Percentiles rank a stretch among this genome's conserved stretches.
Conservation (phyloP, 2,888 invertebrate species). For the Drosophila neutralis region DNA sequence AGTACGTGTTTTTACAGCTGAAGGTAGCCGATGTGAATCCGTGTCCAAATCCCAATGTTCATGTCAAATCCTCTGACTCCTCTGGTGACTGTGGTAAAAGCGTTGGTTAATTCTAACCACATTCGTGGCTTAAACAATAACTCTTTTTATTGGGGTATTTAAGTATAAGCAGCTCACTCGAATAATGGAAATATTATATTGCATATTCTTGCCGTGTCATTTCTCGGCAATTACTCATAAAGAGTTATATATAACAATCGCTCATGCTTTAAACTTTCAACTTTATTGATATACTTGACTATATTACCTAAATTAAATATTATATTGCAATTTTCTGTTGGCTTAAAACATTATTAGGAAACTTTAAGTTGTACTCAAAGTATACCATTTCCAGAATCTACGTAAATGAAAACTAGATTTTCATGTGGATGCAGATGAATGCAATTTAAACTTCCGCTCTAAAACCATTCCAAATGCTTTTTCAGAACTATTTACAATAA, state of each 20-base stretch:
- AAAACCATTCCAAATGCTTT: neutral
- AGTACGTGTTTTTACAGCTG: slow-evolving; percentile 45
- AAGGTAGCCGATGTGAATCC: slow-evolving; percentile 7
- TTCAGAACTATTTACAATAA: slow-evolving; percentile 22
- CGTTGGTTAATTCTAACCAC: neutral
- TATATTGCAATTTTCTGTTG: slow-evolving; percentile 4
- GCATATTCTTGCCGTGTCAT: slow-evolving; percentile 31
- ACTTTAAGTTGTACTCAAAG: neutral
- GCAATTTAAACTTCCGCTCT: neutral
- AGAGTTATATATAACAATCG: slow-evolving; percentile 26
- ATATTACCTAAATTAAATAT: slow-evolving; percentile 10
- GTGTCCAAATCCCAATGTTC: neutral
- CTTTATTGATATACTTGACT: slow-evolving; percentile 19
- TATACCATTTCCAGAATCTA: neutral
- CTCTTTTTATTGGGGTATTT: neutral
- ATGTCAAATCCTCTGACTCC: slow-evolving; percentile 5
- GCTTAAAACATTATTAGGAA: neutral
- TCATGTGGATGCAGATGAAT: neutral
- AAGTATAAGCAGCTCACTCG: neutral
- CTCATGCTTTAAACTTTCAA: slow-evolving; percentile 19
- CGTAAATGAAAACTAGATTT: neutral
- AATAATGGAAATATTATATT: slow-evolving; percentile 15
- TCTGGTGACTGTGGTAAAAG: neutral
- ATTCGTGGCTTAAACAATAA: slow-evolving; percentile 9
- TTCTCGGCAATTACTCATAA: slow-evolving; percentile 28